Evolutionary conservation across 64 coral and sea anemone species (phyloP).

Genomic region (Trachythela sp.): DNA sequence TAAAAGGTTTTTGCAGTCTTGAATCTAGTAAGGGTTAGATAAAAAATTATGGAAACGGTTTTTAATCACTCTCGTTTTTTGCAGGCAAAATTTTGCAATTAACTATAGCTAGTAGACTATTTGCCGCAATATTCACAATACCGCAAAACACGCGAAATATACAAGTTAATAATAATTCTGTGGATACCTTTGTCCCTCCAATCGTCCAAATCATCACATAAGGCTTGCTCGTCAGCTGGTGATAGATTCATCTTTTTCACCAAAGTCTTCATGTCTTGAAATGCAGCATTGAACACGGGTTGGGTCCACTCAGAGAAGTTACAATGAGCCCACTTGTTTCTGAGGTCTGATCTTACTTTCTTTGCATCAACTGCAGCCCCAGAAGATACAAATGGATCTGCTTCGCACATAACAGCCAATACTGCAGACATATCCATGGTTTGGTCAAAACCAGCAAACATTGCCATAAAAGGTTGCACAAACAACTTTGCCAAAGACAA

Average conservation of each 20-base stretch:
- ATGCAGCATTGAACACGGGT: neutral
- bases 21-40: too few species aligned
- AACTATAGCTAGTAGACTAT: too few species aligned
- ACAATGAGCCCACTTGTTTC: too few species aligned
- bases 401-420: neutral
- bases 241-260: neutral
- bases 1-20: too few species aligned
- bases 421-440: neutral
- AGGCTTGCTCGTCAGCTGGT: neutral
- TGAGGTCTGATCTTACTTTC: too few species aligned
- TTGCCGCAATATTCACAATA: too few species aligned
- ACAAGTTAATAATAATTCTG: neutral
- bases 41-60: too few species aligned
- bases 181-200: neutral
- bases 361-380: too few species aligned
- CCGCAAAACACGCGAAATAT: too few species aligned
- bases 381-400: too few species aligned
- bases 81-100: too few species aligned
- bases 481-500: neutral
- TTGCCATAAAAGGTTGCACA: neutral
- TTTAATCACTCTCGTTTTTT: too few species aligned
- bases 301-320: neutral
- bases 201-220: neutral
- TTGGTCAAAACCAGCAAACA: slow-evolving; percentile 1
- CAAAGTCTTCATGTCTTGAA: neutral